Evolutionary conservation across 2,113 vertebrate genomes (phyloP), one percentile per base, ranked within the genome.

Genomic region (Dissostichus mawsoni): DNA sequence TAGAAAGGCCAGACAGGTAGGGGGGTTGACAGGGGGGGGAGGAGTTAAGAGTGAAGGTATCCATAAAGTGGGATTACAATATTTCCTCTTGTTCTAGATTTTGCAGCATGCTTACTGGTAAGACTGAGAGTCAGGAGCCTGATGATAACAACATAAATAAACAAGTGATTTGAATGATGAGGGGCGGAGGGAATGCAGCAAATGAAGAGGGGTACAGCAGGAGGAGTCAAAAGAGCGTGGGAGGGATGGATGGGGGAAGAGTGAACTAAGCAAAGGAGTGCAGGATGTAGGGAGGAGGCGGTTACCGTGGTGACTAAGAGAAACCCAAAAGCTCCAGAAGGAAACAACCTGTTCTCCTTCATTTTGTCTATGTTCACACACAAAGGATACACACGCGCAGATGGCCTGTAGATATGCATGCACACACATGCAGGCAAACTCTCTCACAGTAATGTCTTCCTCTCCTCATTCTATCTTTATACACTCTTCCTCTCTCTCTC

Each of bases 281-380:
- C 67, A 65, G 71, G 59, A 67, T 64, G 65, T 69, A 82, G 81
- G 74, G 90, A 80, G 89, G 90, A 89, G 90, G 87, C 47, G 69
- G 92, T 93, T 92, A 89, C 90, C 62, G 72, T 91, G 90, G 92
- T 83, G 86, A 94, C 85, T 81, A 69, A 88, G 74, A 91, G 82
- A 91, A 83, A 89, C 72, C 82, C 65, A 74, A 87, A 90, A 83
- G 76, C 78, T 82, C 78, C 62, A 63, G 50, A 77, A 91, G 71
- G 84, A 86, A 87, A 83, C 78, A 61, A 90, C 86, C 90, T 89
- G 89, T 90, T 92, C 89, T 86, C 90, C 84, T 91, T 91, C 69
- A 68, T 87, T 91, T 87, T 81, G 78, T 89, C 85, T 90, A 86
- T 90, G 90, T 93, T 76, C 16, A 61, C 75, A 78, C 76, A 75